A percentile compares a stretch with the other conserved stretches of the same genome.
Conservation (phyloP, 2,797 vertebrate species). For the Nothura maculosa region DNA sequence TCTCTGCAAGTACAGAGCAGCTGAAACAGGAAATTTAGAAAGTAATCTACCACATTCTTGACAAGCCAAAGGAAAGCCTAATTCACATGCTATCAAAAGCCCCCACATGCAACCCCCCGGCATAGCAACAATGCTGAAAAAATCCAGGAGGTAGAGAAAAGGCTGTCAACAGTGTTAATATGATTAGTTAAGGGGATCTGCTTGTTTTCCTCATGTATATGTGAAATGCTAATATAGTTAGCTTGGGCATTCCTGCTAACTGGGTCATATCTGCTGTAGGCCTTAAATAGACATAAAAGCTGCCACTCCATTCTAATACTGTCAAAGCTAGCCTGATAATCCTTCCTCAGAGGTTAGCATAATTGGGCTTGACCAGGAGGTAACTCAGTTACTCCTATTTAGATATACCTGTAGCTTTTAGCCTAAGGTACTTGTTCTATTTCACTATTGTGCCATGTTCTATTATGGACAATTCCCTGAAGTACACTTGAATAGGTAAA, state of each 20-base stretch:
- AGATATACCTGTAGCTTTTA: neutral
- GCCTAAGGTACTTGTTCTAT: neutral
- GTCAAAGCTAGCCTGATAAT: neutral
- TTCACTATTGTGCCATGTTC: neutral
- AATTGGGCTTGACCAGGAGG: conserved; percentile 57
- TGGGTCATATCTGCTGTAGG: conserved; percentile 66
- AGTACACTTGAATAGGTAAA: neutral
- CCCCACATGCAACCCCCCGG: neutral
- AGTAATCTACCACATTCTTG: neutral
- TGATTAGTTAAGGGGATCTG: conserved; percentile 63
- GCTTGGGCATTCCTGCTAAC: conserved; percentile 33
- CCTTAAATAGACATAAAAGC: conserved; percentile 9
- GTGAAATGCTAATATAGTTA: conserved; percentile 22
- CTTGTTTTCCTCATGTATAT: conserved; percentile 35
- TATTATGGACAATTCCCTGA: neutral
- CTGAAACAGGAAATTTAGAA: neutral
- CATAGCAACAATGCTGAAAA: conserved; percentile 45
- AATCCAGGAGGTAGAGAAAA: neutral
- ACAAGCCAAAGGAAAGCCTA: conserved; percentile 23
- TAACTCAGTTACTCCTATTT: conserved; percentile 12
- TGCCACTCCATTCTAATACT: conserved; percentile 32
- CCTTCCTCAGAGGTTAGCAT: conserved; percentile 51
- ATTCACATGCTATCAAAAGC: neutral
- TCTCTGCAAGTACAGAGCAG: conserved; percentile 36
- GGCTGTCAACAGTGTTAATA: conserved; percentile 62